These are phyloP conservation scores for Pogonus chalceus DNA, from an alignment of 1,140 invertebrate species.

Conservation along the genomic window DNA sequence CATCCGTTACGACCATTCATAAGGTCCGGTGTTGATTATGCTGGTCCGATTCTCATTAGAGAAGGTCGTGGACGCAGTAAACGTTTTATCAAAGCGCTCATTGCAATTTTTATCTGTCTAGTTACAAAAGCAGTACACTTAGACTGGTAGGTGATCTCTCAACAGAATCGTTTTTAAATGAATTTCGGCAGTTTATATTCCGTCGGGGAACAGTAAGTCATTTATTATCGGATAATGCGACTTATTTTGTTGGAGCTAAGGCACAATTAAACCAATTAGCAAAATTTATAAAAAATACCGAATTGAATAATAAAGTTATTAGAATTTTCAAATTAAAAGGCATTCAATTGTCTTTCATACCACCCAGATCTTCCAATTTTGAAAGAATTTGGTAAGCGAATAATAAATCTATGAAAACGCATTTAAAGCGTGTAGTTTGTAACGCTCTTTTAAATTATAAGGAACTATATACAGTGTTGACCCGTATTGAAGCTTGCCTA, in stretches of 20 bases:
- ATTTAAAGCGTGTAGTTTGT: slow-evolving; percentile 1
- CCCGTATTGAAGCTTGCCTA: slow-evolving; percentile 23
- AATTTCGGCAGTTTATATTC: slow-evolving; percentile 33
- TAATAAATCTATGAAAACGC: slow-evolving; percentile 17
- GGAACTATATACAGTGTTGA: not conserved
- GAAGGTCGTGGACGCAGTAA: slow-evolving; percentile 3
- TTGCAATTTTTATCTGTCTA: slow-evolving; percentile 33
- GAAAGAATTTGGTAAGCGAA: slow-evolving; percentile 18
- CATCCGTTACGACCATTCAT: slow-evolving; percentile 10
- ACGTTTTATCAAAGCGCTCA: slow-evolving; percentile 26
- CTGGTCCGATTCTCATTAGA: slow-evolving; percentile 11
- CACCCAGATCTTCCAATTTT: slow-evolving; percentile 20
- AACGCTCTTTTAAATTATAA: slow-evolving; percentile 10
- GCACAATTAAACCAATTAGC: not conserved
- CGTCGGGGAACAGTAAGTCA: slow-evolving; percentile 23
- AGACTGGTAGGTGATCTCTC: slow-evolving; percentile 30
- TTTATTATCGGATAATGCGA: slow-evolving; percentile 16
- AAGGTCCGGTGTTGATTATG: slow-evolving; percentile 12
- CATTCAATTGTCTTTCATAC: slow-evolving; percentile 22
- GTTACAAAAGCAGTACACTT: slow-evolving; percentile 36
- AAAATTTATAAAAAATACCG: not conserved
- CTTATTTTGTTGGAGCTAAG: slow-evolving; percentile 16
- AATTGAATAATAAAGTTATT: not conserved
- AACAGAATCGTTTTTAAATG: slow-evolving; percentile 31
- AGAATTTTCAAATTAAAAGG: not conserved